phyloP scores from a whole-genome alignment of 1,140 invertebrate genomes.

The Cydia amplana region DNA sequence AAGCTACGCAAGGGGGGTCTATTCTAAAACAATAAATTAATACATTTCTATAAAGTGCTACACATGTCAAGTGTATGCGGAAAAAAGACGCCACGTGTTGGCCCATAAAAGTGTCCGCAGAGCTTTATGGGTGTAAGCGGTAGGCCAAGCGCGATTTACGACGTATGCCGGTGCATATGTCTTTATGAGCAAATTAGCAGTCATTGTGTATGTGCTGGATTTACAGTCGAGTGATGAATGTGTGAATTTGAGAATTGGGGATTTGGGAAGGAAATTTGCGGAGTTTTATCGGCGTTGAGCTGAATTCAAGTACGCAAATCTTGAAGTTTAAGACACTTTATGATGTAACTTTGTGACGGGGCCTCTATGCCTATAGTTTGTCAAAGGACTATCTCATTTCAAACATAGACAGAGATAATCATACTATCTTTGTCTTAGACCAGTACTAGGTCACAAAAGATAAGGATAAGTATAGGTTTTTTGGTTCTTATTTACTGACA shows the following conservation, averaged over 20 bases:
- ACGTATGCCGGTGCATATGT: constrained; percentile 70
- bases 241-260: constrained; percentile 54
- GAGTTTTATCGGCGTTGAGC: not conserved
- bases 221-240: constrained; percentile 73
- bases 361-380: no score
- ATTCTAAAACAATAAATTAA: constrained; percentile 76
- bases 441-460: no score
- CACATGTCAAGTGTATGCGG: constrained; percentile 74
- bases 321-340: not conserved
- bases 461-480: no score
- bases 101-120: constrained; percentile 76
- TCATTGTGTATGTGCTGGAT: constrained; percentile 74
- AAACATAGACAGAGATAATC: no score
- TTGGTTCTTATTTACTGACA: no score
- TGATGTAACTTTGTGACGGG: no score
- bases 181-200: constrained; percentile 78
- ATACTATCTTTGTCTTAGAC: no score
- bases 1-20: constrained; percentile 57
- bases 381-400: no score
- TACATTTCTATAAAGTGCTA: constrained; percentile 62
- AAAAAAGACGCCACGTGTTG: constrained; percentile 78
- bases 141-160: constrained; percentile 75
- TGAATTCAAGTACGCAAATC: not conserved
- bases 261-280: not conserved
- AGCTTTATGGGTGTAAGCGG: constrained; percentile 76